Evolutionary conservation across 2,797 vertebrate species (phyloP).

Genomic region (Catamblyrhynchus diadema): DNA sequence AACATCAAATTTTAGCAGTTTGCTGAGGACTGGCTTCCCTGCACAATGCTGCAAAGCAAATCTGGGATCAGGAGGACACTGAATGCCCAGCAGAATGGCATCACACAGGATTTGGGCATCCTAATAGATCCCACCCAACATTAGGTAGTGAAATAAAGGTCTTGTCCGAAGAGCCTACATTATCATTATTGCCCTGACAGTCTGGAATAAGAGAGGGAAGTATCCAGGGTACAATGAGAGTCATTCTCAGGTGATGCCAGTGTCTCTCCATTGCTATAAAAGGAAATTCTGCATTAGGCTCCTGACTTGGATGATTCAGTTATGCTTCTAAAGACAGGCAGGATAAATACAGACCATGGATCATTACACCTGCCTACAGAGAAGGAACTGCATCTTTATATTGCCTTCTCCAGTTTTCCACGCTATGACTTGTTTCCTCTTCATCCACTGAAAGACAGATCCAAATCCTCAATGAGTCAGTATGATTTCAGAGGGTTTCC

Average conservation of each 20-base stretch:
- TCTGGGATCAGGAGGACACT: background rate
- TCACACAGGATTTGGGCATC: background rate
- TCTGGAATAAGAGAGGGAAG: background rate
- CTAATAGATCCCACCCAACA: background rate
- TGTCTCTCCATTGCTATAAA: background rate
- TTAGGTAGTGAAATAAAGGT: background rate
- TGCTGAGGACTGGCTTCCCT: background rate
- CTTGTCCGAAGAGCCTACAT: background rate
- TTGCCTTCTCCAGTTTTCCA: background rate
- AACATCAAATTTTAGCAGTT: background rate
- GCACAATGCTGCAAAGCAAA: background rate
- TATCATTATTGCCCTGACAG: background rate
- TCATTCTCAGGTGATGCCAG: background rate
- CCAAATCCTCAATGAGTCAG: background rate
- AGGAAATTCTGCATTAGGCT: background rate
- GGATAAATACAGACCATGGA: background rate
- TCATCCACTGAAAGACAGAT: background rate
- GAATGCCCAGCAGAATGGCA: background rate
- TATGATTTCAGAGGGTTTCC: background rate
- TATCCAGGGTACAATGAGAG: background rate
- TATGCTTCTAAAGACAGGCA: background rate
- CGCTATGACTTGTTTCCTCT: background rate
- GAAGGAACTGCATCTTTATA: background rate
- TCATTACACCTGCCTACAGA: background rate
- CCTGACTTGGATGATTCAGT: background rate